Evolutionary conservation across 2,797 vertebrate genomes (phyloP), one percentile per base, ranked within the genome.

Genomic region (Pangasius macronema): DNA sequence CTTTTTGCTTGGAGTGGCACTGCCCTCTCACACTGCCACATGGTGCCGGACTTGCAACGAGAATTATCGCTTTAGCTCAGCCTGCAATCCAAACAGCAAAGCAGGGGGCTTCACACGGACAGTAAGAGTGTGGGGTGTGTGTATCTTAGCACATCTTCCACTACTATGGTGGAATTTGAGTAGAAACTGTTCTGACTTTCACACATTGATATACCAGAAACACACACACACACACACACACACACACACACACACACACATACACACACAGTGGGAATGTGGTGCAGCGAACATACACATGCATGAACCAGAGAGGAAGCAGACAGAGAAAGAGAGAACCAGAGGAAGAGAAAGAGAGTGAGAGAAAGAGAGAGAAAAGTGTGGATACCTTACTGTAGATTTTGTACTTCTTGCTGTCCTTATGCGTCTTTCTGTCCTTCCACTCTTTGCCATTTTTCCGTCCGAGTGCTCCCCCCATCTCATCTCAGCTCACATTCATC

Each of bases 321-420:
- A 30, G 72, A 82, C 18, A 68, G 86, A 5, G 36, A 88, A 33
- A 87, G 42, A 87, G 20, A 39, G 3, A 88, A 81, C 51, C 55
- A 24, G 85, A 68, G 42, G 82, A 55, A 89, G 11, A 65, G 85
- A 87, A 77, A 49, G 53, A 59, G 51, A 88, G 80, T 57, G 59
- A 75, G 53, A 85, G n/a, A 65, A 14, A 53, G 14, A 86, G 39
- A 87, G 77, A 85, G 65, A n/a, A 49, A 33, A 77, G 61, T 67
- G 39, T 59, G 75, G 91, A 93, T 97, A 97, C 96, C 96, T 97
- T 96, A 95, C 95, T 96, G 94, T 95, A 96, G 93, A 94, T 92
- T 93, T 94, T 96, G 92, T 93, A 93, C 93, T 94, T 95, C 91
- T 90, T 94, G 91, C 91, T 88, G 92, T 93, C 91, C 93, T 93